Conservation (phyloP, 2,888 invertebrate species). For the Priocnemis perturbator region DNA sequence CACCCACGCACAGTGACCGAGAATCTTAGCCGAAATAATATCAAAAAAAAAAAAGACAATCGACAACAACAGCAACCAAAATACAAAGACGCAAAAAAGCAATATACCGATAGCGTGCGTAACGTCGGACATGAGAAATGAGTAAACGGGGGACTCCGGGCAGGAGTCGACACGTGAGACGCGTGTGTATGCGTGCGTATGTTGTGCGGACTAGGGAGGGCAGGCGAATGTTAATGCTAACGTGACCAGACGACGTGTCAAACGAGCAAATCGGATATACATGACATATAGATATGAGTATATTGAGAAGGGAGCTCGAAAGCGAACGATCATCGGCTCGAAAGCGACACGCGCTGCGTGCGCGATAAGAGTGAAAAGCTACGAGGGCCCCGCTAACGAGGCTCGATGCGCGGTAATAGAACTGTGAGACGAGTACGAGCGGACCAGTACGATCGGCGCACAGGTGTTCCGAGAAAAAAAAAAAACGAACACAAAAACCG, state of each 20-base stretch:
- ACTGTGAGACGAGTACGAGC: background rate
- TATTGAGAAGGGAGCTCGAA: constrained; percentile 1
- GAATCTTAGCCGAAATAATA: constrained; percentile 16
- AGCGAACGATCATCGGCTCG: background rate
- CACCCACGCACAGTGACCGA: constrained; percentile 5
- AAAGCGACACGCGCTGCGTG: background rate
- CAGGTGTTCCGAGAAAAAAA: background rate
- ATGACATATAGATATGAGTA: background rate
- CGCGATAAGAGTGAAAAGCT: too few species aligned
- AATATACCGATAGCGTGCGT: background rate
- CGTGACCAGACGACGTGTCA: background rate
- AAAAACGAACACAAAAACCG: background rate
- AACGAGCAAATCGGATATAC: background rate
- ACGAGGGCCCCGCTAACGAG: too few species aligned
- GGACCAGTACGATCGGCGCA: background rate
- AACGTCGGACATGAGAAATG: constrained; percentile 2
- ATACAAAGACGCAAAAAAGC: constrained; percentile 16
- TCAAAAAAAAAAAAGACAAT: constrained; percentile 15
- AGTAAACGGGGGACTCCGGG: too few species aligned
- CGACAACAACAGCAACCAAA: too few species aligned
- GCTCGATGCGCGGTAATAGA: background rate
- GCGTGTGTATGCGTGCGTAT: background rate
- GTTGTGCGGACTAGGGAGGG: too few species aligned
- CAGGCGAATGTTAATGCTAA: too few species aligned
- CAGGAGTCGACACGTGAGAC: background rate